A percentile compares a stretch with the other conserved stretches of the same genome.
Conservation (phyloP, 2,888 invertebrate genomes). For the Meiosimyza decipiens region DNA sequence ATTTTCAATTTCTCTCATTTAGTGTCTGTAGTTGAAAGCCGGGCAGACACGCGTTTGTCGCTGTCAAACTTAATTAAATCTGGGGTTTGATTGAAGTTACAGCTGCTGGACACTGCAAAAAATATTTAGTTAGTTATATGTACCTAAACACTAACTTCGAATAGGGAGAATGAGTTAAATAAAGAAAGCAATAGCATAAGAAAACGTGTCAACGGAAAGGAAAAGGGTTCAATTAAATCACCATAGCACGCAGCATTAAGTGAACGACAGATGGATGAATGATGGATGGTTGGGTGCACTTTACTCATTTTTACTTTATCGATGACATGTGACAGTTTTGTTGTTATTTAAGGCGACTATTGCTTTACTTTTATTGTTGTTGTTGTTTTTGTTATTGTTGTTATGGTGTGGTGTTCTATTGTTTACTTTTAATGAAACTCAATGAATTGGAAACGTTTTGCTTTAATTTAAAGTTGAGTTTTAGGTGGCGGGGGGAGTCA, state of each 20-base stretch:
- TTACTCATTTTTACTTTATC: conserved; percentile 1
- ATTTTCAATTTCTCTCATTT: background rate
- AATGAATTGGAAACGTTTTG: conserved; percentile 12
- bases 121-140: background rate
- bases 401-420: background rate
- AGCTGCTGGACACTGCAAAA: conserved; percentile 12
- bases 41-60: conserved; percentile 41
- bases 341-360: conserved; percentile 18
- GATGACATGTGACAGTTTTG: conserved; percentile 32
- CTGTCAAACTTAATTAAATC: conserved; percentile 65
- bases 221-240: conserved; percentile 21
- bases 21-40: conserved; percentile 36
- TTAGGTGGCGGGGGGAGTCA: no score
- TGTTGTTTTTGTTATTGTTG: background rate
- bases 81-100: conserved; percentile 63
- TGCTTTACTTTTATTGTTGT: background rate
- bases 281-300: background rate
- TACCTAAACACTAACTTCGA: background rate
- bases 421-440: conserved; percentile 18
- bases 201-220: background rate
- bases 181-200: background rate
- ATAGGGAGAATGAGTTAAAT: background rate
- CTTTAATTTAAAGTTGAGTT: background rate
- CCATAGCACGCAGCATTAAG: background rate
- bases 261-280: background rate